Conservation (phyloP, 2,797 vertebrate genomes). For the Micropoecilia bifurca region DNA sequence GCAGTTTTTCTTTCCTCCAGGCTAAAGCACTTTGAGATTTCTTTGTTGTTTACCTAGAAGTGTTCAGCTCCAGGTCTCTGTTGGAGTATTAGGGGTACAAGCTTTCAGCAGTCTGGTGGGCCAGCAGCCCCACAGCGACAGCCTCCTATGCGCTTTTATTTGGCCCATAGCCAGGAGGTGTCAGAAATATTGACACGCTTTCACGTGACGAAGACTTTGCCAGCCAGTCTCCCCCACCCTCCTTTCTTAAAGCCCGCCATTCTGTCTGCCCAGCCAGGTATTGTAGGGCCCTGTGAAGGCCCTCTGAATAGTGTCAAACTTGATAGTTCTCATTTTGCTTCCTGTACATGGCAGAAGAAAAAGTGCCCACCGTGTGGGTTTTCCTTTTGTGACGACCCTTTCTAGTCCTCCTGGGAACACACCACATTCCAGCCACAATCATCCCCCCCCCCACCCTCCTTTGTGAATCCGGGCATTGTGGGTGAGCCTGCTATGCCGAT, state of each 20-base stretch:
- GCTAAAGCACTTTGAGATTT: conserved; percentile 25
- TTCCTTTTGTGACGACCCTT: conserved; percentile 81
- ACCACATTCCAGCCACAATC: conserved; percentile 83
- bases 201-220: conserved; percentile 85
- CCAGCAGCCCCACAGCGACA: conserved; percentile 74
- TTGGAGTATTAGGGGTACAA: conserved; percentile 61
- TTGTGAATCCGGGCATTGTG: conserved; percentile 83
- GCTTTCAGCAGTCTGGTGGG: conserved; percentile 75
- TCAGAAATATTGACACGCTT: conserved; percentile 89
- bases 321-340: conserved; percentile 89
- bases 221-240: conserved; percentile 60
- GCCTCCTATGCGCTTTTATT: conserved; percentile 82
- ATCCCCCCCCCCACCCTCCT: conserved; percentile 37
- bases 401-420: conserved; percentile 85
- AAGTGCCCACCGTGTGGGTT: conserved; percentile 83
- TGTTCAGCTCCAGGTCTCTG: conserved; percentile 46
- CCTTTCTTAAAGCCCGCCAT: conserved; percentile 81
- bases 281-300: conserved; percentile 84
- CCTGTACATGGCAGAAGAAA: conserved; percentile 86
- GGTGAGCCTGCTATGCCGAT: conserved; percentile 78
- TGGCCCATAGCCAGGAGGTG: conserved; percentile 82
- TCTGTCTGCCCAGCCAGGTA: conserved; percentile 86
- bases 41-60: conserved; percentile 65
- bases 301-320: conserved; percentile 89
- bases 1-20: conserved; percentile 18